Conservation (phyloP, 2,888 invertebrate genomes). For the Rambutsinella grinnellia region DNA sequence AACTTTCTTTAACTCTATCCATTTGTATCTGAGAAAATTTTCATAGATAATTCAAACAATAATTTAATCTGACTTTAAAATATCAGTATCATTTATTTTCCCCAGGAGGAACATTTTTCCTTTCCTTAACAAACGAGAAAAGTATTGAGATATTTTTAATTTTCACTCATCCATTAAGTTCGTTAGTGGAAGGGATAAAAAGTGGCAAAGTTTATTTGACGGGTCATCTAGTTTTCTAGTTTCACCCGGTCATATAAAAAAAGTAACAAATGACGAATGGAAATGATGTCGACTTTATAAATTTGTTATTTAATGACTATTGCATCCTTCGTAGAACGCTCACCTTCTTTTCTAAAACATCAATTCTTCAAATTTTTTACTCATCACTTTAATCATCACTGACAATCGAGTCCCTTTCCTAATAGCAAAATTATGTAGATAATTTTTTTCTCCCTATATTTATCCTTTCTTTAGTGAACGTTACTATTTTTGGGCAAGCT, state of each 20-base stretch:
- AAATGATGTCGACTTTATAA: conserved; percentile 4
- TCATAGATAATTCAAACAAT: conserved; percentile 29
- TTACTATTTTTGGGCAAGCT: conserved; percentile 58
- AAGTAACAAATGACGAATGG: conserved; percentile 7
- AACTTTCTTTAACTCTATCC: too few species aligned
- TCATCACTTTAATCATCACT: neutral
- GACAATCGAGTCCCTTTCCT: neutral
- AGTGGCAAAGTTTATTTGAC: conserved; percentile 26
- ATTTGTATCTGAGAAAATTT: too few species aligned
- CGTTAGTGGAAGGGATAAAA: conserved; percentile 22
- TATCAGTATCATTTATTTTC: conserved; percentile 51
- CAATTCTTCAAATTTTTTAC: neutral
- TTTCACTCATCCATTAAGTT: conserved; percentile 29
- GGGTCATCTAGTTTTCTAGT: too few species aligned
- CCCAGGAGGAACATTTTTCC: neutral
- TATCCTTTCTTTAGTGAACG: conserved; percentile 29
- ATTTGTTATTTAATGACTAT: conserved; percentile 2
- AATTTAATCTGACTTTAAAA: conserved; percentile 57
- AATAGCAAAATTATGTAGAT: conserved; percentile 1
- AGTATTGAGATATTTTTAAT: conserved; percentile 26
- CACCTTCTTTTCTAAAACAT: neutral
- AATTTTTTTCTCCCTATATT: conserved; percentile 21
- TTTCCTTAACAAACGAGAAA: neutral
- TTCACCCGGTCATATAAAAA: neutral
- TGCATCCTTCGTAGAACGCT: neutral